Evolutionary conservation across 1,140 invertebrate genomes (phyloP).

Genomic region (Eubasilissa regina): DNA sequence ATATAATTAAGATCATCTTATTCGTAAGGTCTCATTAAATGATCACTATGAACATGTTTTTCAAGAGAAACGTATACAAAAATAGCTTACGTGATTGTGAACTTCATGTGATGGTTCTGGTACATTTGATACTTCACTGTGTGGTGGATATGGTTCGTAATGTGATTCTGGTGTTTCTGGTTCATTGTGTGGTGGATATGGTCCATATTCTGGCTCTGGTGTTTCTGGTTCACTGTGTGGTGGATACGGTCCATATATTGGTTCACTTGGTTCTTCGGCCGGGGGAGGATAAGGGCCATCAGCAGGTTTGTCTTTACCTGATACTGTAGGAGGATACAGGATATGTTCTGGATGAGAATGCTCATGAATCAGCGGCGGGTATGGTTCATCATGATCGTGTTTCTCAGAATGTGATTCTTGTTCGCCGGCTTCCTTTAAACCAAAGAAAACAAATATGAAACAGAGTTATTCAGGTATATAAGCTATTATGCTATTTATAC

Average conservation of each 20-base stretch:
- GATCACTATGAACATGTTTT: too few species aligned
- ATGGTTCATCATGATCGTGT: background rate
- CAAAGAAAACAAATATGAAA: background rate
- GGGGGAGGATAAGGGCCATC: slow-evolving; percentile 22
- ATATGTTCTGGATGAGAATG: slow-evolving; percentile 7
- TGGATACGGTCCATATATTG: slow-evolving; percentile 11
- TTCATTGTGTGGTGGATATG: slow-evolving; percentile 10
- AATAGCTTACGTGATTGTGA: too few species aligned
- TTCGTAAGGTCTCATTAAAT: too few species aligned
- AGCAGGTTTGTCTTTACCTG: background rate
- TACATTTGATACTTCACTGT: too few species aligned
- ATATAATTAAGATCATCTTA: too few species aligned
- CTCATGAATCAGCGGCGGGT: background rate
- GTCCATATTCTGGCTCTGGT: background rate
- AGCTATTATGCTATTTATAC: too few species aligned
- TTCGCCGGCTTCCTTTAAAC: background rate
- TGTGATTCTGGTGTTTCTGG: background rate
- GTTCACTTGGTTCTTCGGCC: slow-evolving; percentile 12
- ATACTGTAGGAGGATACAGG: background rate
- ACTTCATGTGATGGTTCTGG: too few species aligned
- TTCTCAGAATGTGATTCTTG: background rate
- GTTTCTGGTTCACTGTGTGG: slow-evolving; percentile 10
- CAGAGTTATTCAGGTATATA: too few species aligned
- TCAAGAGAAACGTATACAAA: too few species aligned
- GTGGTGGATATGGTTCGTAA: background rate